Evolutionary conservation across 2,888 invertebrate genomes (phyloP), one percentile per base, ranked within the genome.

Genomic region (Hyposoter didymator): DNA sequence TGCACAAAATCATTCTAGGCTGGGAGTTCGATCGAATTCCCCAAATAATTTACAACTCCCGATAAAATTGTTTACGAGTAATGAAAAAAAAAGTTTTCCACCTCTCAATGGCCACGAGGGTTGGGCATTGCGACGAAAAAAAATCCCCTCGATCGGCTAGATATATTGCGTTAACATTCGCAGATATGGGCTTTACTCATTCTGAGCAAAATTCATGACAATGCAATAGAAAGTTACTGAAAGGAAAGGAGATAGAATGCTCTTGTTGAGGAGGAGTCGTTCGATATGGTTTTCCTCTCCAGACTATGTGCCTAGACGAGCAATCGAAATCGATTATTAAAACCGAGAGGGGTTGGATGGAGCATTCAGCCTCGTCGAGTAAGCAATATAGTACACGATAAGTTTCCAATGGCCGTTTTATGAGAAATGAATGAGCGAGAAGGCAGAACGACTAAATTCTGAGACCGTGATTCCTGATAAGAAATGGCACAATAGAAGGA

Each of bases 311-410:
- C 32, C 67, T 22, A 35, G 49, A 35, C 59, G n/a, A 79, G 35
- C 82, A 73, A 85, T 83, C 49, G 76, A 69, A 73, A 83, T 83
- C 80, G 85, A 83, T 83, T 85, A 79, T 80, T 49, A 73, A 32
- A 75, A 72, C 64, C 76, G 19, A 62, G 22, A n/a, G 45, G 39
- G 69, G 45, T 52, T 64, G 47, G 55, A 78, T 52, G 45, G 17
- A 67, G 73, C 35, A 79, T 80, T 75, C 32, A 78, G 69, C 52
- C 62, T 79, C 67, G 67, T 73, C 79, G 82, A 72, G 64, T 72
- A 76, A 76, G 76, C 82, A 73, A 85, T 82, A 67, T 45, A 32
- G 59, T 59, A 28, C 47, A 39, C 32, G 55, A 73, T 78, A 78
- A 79, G 76, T 85, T 78, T 76, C 69, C 47, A 82, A 80, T 55